A percentile compares a stretch with the other conserved stretches of the same genome.
These are phyloP conservation scores for Minunthozetes semirufus DNA, from an alignment of 2,888 invertebrate species.

Conservation along the genomic window DNA sequence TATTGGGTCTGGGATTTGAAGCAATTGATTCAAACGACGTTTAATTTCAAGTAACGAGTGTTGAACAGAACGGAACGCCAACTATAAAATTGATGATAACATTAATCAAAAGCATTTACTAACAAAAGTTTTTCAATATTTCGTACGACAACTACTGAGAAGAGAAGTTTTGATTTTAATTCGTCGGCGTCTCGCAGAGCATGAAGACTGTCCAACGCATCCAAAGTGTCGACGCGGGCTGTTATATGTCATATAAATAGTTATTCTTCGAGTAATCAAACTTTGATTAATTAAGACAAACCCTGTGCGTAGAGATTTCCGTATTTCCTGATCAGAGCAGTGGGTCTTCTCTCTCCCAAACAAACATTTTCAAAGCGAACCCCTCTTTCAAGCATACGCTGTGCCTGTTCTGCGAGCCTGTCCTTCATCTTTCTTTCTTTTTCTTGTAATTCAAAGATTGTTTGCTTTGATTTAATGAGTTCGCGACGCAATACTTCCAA, in stretches of 20 bases:
- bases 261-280: not conserved
- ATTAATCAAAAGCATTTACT: conserved; percentile 23
- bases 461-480: conserved; percentile 50
- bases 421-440: conserved; percentile 50
- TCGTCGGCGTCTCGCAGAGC: conserved; percentile 75
- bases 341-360: conserved; percentile 47
- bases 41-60: conserved; percentile 63
- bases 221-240: conserved; percentile 73
- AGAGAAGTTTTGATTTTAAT: conserved; percentile 87
- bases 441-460: conserved; percentile 49
- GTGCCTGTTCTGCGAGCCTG: conserved; percentile 46
- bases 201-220: conserved; percentile 71
- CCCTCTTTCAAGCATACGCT: conserved; percentile 43
- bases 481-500: conserved; percentile 50
- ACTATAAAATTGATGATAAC: conserved; percentile 51
- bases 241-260: not conserved
- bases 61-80: conserved; percentile 65
- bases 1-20: conserved; percentile 50
- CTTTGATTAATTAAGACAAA: not conserved
- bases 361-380: conserved; percentile 47
- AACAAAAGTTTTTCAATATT: not conserved
- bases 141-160: conserved; percentile 90
- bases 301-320: conserved; percentile 70
- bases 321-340: conserved; percentile 65
- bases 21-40: conserved; percentile 61